Conservation (phyloP, 2,888 invertebrate species). For the Nomada fabriciana region DNA sequence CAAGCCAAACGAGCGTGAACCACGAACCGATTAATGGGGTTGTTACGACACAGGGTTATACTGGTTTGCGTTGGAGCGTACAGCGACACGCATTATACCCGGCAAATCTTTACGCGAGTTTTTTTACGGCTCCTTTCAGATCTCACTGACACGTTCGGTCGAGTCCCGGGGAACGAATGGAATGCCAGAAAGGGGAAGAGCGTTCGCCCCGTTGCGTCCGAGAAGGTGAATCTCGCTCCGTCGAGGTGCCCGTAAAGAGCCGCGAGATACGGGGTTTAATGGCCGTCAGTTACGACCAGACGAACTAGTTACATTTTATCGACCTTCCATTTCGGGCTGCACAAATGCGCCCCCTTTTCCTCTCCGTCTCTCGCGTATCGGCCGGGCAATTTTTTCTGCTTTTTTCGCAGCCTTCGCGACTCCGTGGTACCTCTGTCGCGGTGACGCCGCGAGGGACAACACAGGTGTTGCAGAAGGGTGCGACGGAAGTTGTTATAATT, state of each 20-base stretch:
- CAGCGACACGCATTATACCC: slow-evolving; percentile 36
- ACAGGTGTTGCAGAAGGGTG: neutral
- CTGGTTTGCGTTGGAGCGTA: slow-evolving; percentile 26
- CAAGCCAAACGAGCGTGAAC: slow-evolving; percentile 72
- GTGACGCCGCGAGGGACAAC: neutral
- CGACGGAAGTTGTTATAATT: slow-evolving; percentile 27
- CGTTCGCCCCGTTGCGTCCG: neutral
- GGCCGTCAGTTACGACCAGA: slow-evolving; percentile 60
- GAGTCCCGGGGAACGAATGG: slow-evolving; percentile 44
- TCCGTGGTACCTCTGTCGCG: neutral
- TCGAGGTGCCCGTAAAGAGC: slow-evolving; percentile 71
- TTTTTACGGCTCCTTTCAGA: slow-evolving; percentile 71
- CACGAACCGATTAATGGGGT: slow-evolving; percentile 48
- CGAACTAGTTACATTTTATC: slow-evolving; percentile 73
- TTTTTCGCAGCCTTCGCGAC: neutral
- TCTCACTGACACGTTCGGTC: slow-evolving; percentile 69
- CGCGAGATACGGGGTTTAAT: slow-evolving; percentile 69
- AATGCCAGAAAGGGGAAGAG: slow-evolving; percentile 59
- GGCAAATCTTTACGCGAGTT: slow-evolving; percentile 71
- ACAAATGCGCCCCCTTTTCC: slow-evolving; percentile 2
- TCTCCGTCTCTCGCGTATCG: neutral
- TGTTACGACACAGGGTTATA: slow-evolving; percentile 46
- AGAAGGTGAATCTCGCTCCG: slow-evolving; percentile 56
- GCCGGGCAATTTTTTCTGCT: neutral
- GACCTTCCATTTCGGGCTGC: slow-evolving; percentile 49